A percentile compares a stretch with the other conserved stretches of the same genome.
Evolutionary conservation across 2,888 invertebrate species (phyloP).

Genomic region (Polydrusus cervinus): DNA sequence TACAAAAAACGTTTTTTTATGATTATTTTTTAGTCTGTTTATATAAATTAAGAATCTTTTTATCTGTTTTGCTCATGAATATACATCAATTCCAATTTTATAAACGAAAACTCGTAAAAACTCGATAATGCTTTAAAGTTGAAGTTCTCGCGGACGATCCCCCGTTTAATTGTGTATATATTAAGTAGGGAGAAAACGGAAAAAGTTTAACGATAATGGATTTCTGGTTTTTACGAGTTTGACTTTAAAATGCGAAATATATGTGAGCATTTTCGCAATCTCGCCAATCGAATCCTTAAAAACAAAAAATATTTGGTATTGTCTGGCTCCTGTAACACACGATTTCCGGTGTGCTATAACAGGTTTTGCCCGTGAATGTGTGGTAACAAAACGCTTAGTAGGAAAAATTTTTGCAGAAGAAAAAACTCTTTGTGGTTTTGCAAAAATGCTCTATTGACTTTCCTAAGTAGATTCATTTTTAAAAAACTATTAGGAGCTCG

Average conservation of each 20-base stretch:
- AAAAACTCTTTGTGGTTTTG: too few species aligned
- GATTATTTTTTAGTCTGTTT: neutral
- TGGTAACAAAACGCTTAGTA: too few species aligned
- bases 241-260: slow-evolving; percentile 46
- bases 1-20: too few species aligned
- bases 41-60: slow-evolving; percentile 27
- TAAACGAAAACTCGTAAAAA: slow-evolving; percentile 46
- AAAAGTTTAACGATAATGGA: slow-evolving; percentile 49
- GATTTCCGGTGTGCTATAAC: too few species aligned
- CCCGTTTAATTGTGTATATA: slow-evolving; percentile 50
- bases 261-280: neutral
- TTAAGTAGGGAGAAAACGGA: slow-evolving; percentile 42
- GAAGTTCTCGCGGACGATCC: slow-evolving; percentile 43
- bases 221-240: slow-evolving; percentile 49
- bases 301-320: too few species aligned
- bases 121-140: slow-evolving; percentile 46
- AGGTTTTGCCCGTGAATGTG: too few species aligned
- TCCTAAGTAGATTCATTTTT: slow-evolving; percentile 36
- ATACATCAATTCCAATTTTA: slow-evolving; percentile 45
- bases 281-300: too few species aligned
- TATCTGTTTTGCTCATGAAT: slow-evolving; percentile 40
- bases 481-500: slow-evolving; percentile 39
- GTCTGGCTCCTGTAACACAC: too few species aligned
- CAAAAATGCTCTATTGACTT: slow-evolving; percentile 26
- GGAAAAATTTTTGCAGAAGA: too few species aligned